Percentiles rank a stretch among this genome's conserved stretches.
Conservation (phyloP, 2,888 invertebrate genomes). For the Pollenia griseotomentosa region DNA sequence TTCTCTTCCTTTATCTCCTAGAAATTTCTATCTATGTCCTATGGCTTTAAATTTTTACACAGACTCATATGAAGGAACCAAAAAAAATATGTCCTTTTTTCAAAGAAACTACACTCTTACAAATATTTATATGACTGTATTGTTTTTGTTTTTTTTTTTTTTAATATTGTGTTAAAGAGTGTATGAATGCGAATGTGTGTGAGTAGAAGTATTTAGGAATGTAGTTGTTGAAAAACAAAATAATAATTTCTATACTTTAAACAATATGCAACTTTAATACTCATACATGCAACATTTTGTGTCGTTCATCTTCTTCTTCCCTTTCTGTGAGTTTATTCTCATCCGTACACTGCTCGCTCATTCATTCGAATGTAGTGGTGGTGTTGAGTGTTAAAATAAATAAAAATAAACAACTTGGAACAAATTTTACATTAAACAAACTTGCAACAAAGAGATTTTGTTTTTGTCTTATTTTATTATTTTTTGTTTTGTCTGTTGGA, state of each 20-base stretch:
- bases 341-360: constrained; percentile 4
- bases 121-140: background rate
- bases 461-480: constrained; percentile 23
- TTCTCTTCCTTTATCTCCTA: background rate
- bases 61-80: background rate
- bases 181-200: background rate
- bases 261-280: constrained; percentile 11
- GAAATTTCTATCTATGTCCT: constrained; percentile 34
- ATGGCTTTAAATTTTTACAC: constrained; percentile 48
- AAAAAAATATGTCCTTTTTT: constrained; percentile 19
- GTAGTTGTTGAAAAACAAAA: constrained; percentile 30
- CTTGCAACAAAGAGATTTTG: constrained; percentile 54
- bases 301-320: constrained; percentile 14
- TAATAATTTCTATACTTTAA: constrained; percentile 29
- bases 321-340: background rate
- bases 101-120: background rate
- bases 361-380: constrained; percentile 12
- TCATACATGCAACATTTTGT: constrained; percentile 41
- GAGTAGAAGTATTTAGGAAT: background rate
- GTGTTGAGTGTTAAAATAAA: constrained; percentile 60
- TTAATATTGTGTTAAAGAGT: constrained; percentile 9
- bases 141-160: constrained; percentile 4
- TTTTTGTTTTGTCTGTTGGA: constrained; percentile 6
- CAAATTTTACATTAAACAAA: constrained; percentile 55
- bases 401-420: constrained; percentile 56